These are phyloP conservation scores for Tor tambroides DNA, from an alignment of 2,113 vertebrate species.

Conservation along the genomic window DNA sequence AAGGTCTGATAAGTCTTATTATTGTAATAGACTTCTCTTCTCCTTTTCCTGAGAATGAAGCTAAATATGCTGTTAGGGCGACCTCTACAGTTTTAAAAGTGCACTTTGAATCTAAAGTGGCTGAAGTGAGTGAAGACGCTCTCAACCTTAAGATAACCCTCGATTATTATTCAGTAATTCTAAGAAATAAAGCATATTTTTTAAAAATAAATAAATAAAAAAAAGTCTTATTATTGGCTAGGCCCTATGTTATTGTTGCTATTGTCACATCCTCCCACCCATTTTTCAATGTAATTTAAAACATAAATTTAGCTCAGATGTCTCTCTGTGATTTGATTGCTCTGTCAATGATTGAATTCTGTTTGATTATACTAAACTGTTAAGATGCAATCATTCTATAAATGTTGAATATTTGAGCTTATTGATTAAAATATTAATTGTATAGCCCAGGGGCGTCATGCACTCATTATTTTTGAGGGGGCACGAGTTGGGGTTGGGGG, in stretches of 20 bases:
- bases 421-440: not conserved
- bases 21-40: too few relatives aligned
- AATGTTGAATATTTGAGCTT: not conserved
- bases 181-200: too few relatives aligned
- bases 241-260: not conserved
- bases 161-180: not conserved
- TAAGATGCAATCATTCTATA: not conserved
- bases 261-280: not conserved
- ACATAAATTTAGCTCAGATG: not conserved
- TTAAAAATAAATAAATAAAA: too few relatives aligned
- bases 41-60: too few relatives aligned
- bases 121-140: not conserved
- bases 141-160: not conserved
- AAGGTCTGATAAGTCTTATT: too few relatives aligned
- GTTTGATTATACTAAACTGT: not conserved
- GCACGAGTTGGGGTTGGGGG: too few relatives aligned
- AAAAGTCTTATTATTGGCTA: not conserved
- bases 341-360: not conserved
- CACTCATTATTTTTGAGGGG: too few relatives aligned
- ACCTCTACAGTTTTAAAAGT: too few relatives aligned
- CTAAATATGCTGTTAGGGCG: too few relatives aligned
- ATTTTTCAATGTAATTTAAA: not conserved
- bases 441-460: too few relatives aligned
- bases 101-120: too few relatives aligned
- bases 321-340: not conserved